Evolutionary conservation across 2,888 invertebrate species (phyloP).

Genomic region (Drosophila tripunctata): DNA sequence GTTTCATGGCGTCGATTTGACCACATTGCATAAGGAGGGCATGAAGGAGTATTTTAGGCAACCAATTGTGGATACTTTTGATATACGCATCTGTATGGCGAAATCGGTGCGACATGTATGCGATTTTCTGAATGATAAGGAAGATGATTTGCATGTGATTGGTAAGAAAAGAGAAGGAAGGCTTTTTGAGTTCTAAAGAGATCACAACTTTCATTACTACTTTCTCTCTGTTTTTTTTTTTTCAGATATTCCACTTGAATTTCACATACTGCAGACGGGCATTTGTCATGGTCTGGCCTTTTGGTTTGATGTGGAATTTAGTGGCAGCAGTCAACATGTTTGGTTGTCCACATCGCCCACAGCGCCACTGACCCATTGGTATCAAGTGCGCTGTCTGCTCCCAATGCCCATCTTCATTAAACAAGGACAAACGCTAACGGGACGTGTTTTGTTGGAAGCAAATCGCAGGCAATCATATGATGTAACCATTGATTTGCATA

Average conservation of each 20-base stretch:
- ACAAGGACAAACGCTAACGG: conserved; percentile 95
- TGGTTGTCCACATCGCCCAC: conserved; percentile 99
- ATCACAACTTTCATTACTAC: too few species aligned
- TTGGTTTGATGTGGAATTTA: conserved; percentile 99
- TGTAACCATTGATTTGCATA: conserved; percentile 96
- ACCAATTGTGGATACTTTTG: conserved; percentile 99
- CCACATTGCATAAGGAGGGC: conserved; percentile 95
- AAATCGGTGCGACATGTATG: conserved; percentile 96
- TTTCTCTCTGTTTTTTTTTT: too few species aligned
- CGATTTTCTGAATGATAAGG: conserved; percentile 96
- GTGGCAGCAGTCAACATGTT: conserved; percentile 94
- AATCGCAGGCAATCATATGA: conserved; percentile 99
- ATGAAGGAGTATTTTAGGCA: conserved; percentile 99
- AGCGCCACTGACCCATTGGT: conserved; percentile 99
- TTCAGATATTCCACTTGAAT: conserved; percentile 96
- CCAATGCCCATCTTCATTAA: conserved; percentile 97
- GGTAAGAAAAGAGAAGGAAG: conserved; percentile 80
- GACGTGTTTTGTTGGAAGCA: conserved; percentile 93
- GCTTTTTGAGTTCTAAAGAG: too few species aligned
- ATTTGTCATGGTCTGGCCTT: conserved; percentile 98
- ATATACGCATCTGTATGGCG: conserved; percentile 98
- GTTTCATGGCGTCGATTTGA: conserved; percentile 98
- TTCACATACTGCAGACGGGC: conserved; percentile 95
- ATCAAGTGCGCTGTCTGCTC: conserved; percentile 97
- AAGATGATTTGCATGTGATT: conserved; percentile 97